Base-by-base conservation (phyloP, 2,113 vertebrate species). In the Passer montanus region DNA sequence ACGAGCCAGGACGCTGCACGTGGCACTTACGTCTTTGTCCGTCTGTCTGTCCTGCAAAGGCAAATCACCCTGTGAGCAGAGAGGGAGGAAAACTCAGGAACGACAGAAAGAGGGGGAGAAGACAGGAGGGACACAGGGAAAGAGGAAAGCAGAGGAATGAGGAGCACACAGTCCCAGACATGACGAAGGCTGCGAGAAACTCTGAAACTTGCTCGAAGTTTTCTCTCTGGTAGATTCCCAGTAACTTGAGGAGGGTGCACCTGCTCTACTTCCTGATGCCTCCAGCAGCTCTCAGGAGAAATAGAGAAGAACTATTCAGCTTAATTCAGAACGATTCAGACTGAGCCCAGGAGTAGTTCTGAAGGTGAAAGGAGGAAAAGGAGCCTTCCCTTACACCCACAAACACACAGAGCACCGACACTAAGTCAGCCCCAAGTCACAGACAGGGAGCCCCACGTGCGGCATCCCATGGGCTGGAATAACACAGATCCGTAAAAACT, bases 41-140 rank as follows among this genome's bases (percentile, higher is more conserved):
- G 56, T 49, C 77, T 35, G 49, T 50, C 77, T 56, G 63, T 81
- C 90, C 75, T 11, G 31, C 5, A 56, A 67, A 0, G 0, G 10
- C 44, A 91, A 17, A 73, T 22, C 1, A 3, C 22, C 53, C 77
- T 10, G 39, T 13, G 53, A 94, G 56, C 46, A 26, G 47, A 47
- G 22, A 11, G 11, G 15, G 13, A 37, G 11, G 20, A 63, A 70
- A 77, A 70, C 6, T 3, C 18, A 13, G 63, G 28, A 67, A 19
- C 0, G 15, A 56, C 20, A 22, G 47, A 35, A 56, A 56, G 30
- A 58, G 7, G 1, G 21, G 9, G 5, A 59, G 24, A 75, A 41
- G 24, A 41, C 4, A 13, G 35, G 23, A 0, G 0, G 27, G 39
- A 67, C 27, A 49, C 0, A 1, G 27, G 12, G 33, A 44, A 47